These are phyloP conservation scores for Anagrus nilaparvatae DNA, from an alignment of 1,140 invertebrate species.

Conservation along the genomic window DNA sequence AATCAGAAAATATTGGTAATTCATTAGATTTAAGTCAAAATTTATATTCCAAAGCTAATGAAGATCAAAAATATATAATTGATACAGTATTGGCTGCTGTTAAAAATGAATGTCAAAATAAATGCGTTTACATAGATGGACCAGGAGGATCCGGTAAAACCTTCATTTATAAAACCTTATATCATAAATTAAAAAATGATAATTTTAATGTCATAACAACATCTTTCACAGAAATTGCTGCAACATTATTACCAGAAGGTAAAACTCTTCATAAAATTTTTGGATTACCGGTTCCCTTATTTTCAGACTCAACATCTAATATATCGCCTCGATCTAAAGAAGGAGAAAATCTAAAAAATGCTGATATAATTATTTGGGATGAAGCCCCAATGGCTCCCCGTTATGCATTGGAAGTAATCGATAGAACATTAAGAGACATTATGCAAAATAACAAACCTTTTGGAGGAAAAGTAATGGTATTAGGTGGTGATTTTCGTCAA, in stretches of 20 bases:
- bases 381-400: conserved; percentile 2
- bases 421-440: neutral
- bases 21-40: neutral
- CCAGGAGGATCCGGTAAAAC: conserved; percentile 23
- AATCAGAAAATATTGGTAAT: neutral
- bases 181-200: conserved; percentile 16
- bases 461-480: conserved; percentile 7
- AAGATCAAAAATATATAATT: conserved; percentile 9
- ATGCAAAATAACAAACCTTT: conserved; percentile 1
- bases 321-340: conserved; percentile 1
- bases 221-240: conserved; percentile 38
- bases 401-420: neutral
- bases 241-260: conserved; percentile 31
- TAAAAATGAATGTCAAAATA: neutral
- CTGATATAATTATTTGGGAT: too few relatives aligned
- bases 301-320: conserved; percentile 5
- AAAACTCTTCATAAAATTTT: conserved; percentile 36
- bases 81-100: neutral
- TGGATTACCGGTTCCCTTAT: conserved; percentile 22
- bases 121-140: conserved; percentile 15
- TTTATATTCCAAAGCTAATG: conserved; percentile 7
- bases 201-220: conserved; percentile 25
- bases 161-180: conserved; percentile 17
- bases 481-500: conserved; percentile 21
- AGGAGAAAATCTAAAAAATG: conserved; percentile 1